Evolutionary conservation across 2,797 vertebrate genomes (phyloP).

Genomic region (Carcharodon carcharias): DNA sequence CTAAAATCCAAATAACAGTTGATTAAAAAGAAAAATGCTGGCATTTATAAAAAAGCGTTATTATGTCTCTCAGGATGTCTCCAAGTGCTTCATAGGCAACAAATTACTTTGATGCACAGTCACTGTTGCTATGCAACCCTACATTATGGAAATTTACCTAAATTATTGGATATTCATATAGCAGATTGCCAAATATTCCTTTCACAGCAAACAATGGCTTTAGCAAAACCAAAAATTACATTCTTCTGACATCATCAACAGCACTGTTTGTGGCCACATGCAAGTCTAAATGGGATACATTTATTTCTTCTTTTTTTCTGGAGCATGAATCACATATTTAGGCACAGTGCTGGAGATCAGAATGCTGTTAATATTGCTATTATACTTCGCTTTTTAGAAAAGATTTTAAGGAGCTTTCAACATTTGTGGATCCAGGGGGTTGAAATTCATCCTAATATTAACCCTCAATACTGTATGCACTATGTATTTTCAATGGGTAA

Average conservation of each 20-base stretch:
- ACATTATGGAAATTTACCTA: slow-evolving; percentile 9
- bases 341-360: not conserved
- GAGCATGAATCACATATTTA: not conserved
- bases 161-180: not conserved
- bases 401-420: not conserved
- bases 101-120: not conserved
- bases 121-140: not conserved
- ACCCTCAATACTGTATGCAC: not conserved
- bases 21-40: not conserved
- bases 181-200: slow-evolving; percentile 2
- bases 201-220: not conserved
- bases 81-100: not conserved
- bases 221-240: not conserved
- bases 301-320: not conserved
- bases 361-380: not conserved
- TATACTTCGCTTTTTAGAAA: not conserved
- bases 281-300: not conserved
- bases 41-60: not conserved
- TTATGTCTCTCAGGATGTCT: not conserved
- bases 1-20: not conserved
- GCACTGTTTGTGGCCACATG: not conserved
- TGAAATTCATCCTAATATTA: not conserved
- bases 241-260: not conserved
- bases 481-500: not conserved
- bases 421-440: not conserved